Base-by-base conservation (phyloP, 1,140 invertebrate species). In the Sitophilus oryzae region DNA sequence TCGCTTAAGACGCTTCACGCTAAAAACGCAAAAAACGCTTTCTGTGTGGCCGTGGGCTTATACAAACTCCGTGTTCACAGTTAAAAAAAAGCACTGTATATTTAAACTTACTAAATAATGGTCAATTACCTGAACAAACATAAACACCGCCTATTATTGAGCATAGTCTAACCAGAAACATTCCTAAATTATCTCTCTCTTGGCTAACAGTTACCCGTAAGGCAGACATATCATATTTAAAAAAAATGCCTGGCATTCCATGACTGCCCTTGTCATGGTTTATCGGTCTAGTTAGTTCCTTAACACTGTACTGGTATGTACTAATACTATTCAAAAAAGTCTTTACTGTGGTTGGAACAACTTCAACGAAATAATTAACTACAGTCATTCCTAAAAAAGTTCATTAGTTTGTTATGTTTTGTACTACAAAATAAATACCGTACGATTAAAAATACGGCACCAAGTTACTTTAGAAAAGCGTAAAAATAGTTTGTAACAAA, bases 281-380 rank as follows among this genome's bases (percentile, higher is more conserved):
- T 37, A 95, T 86, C 5, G 83, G 81, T 64, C 93, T 77, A 59
- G 83, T 81, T 67, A 89, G 79, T 69, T 95, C 89, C 65, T 93
- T 91, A 0, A 95, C 92, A 41, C 92, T 91, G 70, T 95, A 98
- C 68, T 96, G 93, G 69, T 87, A 96, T 8, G 93, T 92, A 68
- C 86, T 85, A 18, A 84, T 78, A 3, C 77, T 78, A 25, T 74
- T 77, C 36, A 85, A 71, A 14, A 82, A 77, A 2, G 89, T 90
- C 56, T 88, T 78, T 6, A 97, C 86, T 69, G 91, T 86, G 9
- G 94, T 96, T 20, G 92, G 91, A 14, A 98, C 92, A n/a, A 96
- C 85, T 77, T 96, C 88, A 36, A 98, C 79, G 66, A 95, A 96
- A 75, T 98, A 98, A 67, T 96, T 92, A 73, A 86, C 95, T 15